These are phyloP conservation scores for Bombylius major DNA, from an alignment of 2,888 invertebrate species.

Conservation along the genomic window DNA sequence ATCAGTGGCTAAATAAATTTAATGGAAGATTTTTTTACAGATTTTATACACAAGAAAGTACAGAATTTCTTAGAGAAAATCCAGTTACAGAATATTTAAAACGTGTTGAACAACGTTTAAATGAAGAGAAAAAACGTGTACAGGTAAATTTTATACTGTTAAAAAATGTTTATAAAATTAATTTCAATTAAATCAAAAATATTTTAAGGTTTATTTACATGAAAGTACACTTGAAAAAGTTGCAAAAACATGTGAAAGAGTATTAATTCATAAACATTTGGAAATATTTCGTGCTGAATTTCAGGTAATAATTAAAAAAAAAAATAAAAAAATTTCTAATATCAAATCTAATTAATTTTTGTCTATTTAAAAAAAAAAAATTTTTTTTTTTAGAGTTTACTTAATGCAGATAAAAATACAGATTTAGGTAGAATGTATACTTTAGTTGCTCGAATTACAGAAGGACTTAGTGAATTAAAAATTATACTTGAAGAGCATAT, in stretches of 20 bases:
- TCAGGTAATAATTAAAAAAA: constrained; percentile 28
- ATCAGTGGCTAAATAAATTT: no score
- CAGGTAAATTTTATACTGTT: constrained; percentile 9
- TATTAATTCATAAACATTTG: constrained; percentile 90
- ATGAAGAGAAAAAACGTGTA: constrained; percentile 88
- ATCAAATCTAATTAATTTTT: no score
- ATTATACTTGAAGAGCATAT: constrained; percentile 87
- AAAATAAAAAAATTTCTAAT: no score
- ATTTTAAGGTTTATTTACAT: constrained; percentile 61
- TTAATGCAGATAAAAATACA: constrained; percentile 87
- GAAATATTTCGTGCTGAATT: constrained; percentile 94
- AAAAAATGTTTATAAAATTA: no score
- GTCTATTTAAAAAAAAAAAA: no score
- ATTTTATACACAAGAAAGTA: constrained; percentile 90
- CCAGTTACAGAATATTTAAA: constrained; percentile 99
- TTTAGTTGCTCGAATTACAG: constrained; percentile 80
- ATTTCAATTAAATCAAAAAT: no score
- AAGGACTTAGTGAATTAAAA: constrained; percentile 81
- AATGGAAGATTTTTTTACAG: constrained; percentile 23
- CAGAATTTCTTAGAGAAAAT: constrained; percentile 85
- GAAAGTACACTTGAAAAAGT: constrained; percentile 82
- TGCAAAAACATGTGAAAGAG: constrained; percentile 85
- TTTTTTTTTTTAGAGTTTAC: constrained; percentile 45
- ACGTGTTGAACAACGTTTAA: constrained; percentile 83
- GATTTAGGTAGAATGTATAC: constrained; percentile 94